These are phyloP conservation scores for Acrobasis suavella DNA, from an alignment of 2,888 invertebrate genomes.

Conservation along the genomic window DNA sequence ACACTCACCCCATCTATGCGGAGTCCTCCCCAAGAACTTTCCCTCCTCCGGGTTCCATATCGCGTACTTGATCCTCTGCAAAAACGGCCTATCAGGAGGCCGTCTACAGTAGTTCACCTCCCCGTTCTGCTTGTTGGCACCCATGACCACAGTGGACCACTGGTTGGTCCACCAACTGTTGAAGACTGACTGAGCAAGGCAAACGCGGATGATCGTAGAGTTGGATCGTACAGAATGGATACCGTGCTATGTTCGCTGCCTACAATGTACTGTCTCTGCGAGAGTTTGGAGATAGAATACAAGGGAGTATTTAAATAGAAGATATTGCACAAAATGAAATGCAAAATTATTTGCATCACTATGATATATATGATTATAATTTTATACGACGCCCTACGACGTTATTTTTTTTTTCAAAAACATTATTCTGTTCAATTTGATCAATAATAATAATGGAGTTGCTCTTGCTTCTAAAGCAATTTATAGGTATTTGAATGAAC, in stretches of 20 bases:
- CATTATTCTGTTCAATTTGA: too few relatives aligned
- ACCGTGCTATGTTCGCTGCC: not conserved
- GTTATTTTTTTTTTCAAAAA: too few relatives aligned
- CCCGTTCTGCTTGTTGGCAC: slow-evolving; percentile 71
- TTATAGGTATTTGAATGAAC: too few relatives aligned
- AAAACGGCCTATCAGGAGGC: slow-evolving; percentile 64
- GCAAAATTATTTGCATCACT: too few relatives aligned
- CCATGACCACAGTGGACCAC: slow-evolving; percentile 47
- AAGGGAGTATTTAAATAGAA: not conserved
- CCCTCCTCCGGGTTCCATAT: slow-evolving; percentile 84
- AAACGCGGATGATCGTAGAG: not conserved
- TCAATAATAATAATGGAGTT: too few relatives aligned
- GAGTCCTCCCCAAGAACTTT: slow-evolving; percentile 84
- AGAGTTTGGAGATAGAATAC: not conserved
- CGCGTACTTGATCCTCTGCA: slow-evolving; percentile 62
- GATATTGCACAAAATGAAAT: too few relatives aligned
- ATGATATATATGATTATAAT: too few relatives aligned
- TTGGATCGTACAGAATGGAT: not conserved
- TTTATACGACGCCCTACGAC: too few relatives aligned
- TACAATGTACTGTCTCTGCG: not conserved
- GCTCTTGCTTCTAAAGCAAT: too few relatives aligned
- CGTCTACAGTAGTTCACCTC: slow-evolving; percentile 65
- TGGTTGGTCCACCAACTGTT: slow-evolving; percentile 18
- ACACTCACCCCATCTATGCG: slow-evolving; percentile 85
- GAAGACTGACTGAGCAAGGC: slow-evolving; percentile 1